These are phyloP conservation scores for Podotricha telesiphe DNA, from an alignment of 2,888 invertebrate genomes.

Conservation along the genomic window DNA sequence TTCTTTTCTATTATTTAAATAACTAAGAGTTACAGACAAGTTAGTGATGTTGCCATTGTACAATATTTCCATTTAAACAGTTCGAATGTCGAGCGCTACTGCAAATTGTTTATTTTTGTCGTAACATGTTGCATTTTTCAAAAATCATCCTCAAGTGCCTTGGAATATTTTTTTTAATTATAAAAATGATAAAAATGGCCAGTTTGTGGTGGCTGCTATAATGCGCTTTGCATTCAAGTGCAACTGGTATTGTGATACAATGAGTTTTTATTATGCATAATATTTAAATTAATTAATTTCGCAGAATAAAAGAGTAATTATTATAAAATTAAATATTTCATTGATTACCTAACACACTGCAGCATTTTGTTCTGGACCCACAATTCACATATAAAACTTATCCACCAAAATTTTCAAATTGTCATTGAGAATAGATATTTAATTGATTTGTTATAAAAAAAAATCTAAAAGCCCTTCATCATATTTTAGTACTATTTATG, in stretches of 20 bases:
- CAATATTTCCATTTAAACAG: conserved; percentile 46
- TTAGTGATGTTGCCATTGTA: conserved; percentile 16
- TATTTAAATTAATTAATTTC: conserved; percentile 75
- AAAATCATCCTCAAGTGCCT: background rate
- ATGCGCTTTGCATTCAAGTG: conserved; percentile 54
- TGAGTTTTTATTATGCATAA: conserved; percentile 67
- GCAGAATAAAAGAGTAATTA: conserved; percentile 76
- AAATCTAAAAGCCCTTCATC: background rate
- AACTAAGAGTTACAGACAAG: conserved; percentile 8
- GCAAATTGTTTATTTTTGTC: conserved; percentile 23
- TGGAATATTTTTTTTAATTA: background rate
- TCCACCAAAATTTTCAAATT: background rate
- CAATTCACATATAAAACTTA: background rate
- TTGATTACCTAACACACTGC: conserved; percentile 61
- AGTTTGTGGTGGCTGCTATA: conserved; percentile 43
- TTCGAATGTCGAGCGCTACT: conserved; percentile 55
- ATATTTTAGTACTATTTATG: background rate
- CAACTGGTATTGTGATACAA: conserved; percentile 78
- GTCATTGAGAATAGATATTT: background rate
- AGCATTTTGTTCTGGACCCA: conserved; percentile 29
- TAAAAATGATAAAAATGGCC: conserved; percentile 7
- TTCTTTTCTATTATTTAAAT: conserved; percentile 1
- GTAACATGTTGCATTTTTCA: background rate
- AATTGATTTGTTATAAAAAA: background rate
- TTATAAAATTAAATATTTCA: conserved; percentile 70